Evolutionary conservation across 2,888 invertebrate species (phyloP).

Genomic region (Plagodis pulveraria): DNA sequence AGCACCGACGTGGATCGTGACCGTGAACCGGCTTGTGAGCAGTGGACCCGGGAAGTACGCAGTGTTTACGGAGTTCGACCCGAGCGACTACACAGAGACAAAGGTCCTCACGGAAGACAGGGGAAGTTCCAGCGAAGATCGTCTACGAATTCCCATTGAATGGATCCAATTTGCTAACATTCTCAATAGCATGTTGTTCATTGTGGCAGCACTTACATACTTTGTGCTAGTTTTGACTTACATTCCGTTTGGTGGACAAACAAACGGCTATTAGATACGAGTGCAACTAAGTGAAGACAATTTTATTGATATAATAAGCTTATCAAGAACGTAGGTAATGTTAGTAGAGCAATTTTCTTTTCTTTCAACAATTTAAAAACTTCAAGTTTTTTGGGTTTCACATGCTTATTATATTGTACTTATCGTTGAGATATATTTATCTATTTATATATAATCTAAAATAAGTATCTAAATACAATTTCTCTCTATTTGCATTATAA

Average conservation of each 20-base stretch:
- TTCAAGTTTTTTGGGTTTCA: too few relatives aligned
- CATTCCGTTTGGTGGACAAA: conserved; percentile 58
- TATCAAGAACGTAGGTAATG: too few relatives aligned
- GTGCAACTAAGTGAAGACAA: too few relatives aligned
- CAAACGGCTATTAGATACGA: neutral
- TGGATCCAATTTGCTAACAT: conserved; percentile 74
- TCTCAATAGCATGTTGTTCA: conserved; percentile 66
- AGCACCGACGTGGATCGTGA: conserved; percentile 65
- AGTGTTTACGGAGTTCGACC: conserved; percentile 76
- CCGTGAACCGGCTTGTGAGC: conserved; percentile 57
- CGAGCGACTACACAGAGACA: conserved; percentile 52
- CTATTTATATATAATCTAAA: too few relatives aligned
- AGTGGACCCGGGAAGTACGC: conserved; percentile 71
- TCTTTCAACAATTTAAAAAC: too few relatives aligned
- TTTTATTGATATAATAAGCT: too few relatives aligned
- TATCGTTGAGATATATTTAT: too few relatives aligned
- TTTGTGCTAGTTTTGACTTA: conserved; percentile 64
- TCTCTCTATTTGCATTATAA: too few relatives aligned
- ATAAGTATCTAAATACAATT: too few relatives aligned
- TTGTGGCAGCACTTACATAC: conserved; percentile 62
- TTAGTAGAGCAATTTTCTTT: too few relatives aligned
- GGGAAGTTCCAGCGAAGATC: conserved; percentile 27
- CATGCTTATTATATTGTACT: too few relatives aligned
- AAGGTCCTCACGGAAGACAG: conserved; percentile 56
- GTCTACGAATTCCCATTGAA: conserved; percentile 48